Conservation (phyloP, 2,888 invertebrate species). For the Zhengitettix transpicula region DNA sequence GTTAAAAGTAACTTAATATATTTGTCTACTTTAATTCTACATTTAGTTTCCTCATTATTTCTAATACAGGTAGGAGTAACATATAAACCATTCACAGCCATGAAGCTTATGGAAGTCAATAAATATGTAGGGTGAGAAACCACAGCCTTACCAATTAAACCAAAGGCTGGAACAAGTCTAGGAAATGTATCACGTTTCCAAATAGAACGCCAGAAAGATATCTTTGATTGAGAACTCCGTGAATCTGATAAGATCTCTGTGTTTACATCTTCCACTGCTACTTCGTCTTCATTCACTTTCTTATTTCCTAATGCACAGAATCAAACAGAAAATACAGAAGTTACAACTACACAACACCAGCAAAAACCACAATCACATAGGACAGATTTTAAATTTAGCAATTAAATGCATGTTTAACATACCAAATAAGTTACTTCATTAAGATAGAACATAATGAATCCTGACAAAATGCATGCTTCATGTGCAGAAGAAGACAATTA, state of each 20-base stretch:
- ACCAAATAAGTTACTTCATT: no score
- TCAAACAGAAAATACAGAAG: neutral
- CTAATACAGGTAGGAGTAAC: no score
- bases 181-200: constrained; percentile 22
- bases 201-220: constrained; percentile 12
- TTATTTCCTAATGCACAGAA: constrained; percentile 3
- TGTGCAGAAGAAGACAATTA: no score
- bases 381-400: neutral
- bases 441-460: no score
- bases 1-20: no score
- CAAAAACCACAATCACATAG: neutral
- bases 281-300: constrained; percentile 1
- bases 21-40: no score
- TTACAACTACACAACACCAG: neutral
- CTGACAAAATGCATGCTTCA: no score
- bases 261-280: constrained; percentile 7
- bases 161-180: constrained; percentile 22
- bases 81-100: no score
- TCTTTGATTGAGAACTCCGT: neutral
- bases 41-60: no score
- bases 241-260: neutral
- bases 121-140: neutral
- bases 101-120: no score
- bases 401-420: no score
- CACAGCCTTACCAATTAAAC: constrained; percentile 22